Percentiles rank a stretch among this genome's conserved stretches.
Evolutionary conservation across 23 tunicate genomes (phyloP).

Genomic region (Trididemnum miniatum): DNA sequence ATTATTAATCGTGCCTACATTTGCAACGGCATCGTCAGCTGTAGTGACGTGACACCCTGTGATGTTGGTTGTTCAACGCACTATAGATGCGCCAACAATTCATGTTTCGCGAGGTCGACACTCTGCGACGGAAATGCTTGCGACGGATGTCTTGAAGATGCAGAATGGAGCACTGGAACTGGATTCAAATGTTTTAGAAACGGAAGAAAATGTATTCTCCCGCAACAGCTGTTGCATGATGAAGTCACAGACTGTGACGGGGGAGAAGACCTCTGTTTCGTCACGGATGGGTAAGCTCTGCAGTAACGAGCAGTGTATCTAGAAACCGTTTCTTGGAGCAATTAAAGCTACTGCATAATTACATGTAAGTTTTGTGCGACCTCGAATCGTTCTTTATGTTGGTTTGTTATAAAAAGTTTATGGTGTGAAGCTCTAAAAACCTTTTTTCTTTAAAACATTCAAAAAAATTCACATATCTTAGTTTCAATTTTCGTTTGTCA

Average conservation of each 20-base stretch:
- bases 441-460: too few species aligned
- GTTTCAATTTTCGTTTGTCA: too few species aligned
- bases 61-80: constrained; percentile 56
- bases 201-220: constrained; percentile 62
- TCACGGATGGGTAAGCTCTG: constrained; percentile 27
- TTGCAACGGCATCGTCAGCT: constrained; percentile 45
- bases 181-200: constrained; percentile 81
- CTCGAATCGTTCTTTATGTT: too few species aligned
- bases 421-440: too few species aligned
- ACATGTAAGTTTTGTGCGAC: too few species aligned
- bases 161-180: constrained; percentile 75
- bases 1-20: constrained; percentile 32
- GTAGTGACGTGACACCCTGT: constrained; percentile 70
- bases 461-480: too few species aligned
- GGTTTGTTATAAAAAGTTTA: too few species aligned
- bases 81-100: constrained; percentile 32
- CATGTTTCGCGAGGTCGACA: constrained; percentile 47
- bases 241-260: constrained; percentile 79
- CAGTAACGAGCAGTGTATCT: too few species aligned
- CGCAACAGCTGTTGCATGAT: constrained; percentile 70
- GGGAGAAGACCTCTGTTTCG: constrained; percentile 74
- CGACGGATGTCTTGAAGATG: constrained; percentile 67
- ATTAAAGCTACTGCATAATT: too few species aligned
- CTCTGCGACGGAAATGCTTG: constrained; percentile 78
- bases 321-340: too few species aligned